These are phyloP conservation scores for Pollenia amentaria DNA, from an alignment of 2,888 invertebrate genomes.

Conservation along the genomic window DNA sequence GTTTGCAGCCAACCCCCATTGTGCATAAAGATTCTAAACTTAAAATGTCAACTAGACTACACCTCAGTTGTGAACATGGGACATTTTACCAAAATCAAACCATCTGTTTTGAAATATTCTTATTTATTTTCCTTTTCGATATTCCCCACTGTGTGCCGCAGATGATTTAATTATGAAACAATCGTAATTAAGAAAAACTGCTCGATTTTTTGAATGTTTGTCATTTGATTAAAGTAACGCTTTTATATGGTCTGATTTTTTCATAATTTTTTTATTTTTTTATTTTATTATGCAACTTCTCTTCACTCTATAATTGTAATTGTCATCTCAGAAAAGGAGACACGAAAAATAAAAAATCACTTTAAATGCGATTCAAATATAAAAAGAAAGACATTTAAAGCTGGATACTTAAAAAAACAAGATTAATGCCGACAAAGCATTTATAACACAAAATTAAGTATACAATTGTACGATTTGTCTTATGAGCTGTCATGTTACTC, in stretches of 20 bases:
- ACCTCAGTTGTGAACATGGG: too few relatives aligned
- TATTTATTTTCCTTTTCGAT: too few relatives aligned
- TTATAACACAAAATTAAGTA: constrained; percentile 67
- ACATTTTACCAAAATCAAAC: too few relatives aligned
- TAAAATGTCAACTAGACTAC: too few relatives aligned
- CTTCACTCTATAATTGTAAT: constrained; percentile 46
- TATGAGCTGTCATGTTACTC: constrained; percentile 68
- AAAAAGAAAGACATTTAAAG: constrained; percentile 54
- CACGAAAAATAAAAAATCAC: constrained; percentile 26
- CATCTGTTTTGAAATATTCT: too few relatives aligned
- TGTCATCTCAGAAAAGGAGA: constrained; percentile 56
- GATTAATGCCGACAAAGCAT: constrained; percentile 69
- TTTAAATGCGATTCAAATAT: constrained; percentile 21
- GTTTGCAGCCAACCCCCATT: too few relatives aligned
- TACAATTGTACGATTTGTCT: constrained; percentile 72
- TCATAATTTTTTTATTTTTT: not conserved
- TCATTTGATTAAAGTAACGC: constrained; percentile 66
- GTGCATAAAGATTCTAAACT: too few relatives aligned
- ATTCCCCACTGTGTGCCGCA: not conserved
- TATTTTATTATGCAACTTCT: constrained; percentile 8
- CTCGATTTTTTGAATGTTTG: constrained; percentile 69
- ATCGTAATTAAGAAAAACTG: constrained; percentile 65
- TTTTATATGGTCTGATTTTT: constrained; percentile 46
- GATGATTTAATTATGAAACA: constrained; percentile 34
- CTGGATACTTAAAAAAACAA: constrained; percentile 44